Evolutionary conservation across 2,113 vertebrate species (phyloP).

Genomic region (Greenwoodochromis staneri): DNA sequence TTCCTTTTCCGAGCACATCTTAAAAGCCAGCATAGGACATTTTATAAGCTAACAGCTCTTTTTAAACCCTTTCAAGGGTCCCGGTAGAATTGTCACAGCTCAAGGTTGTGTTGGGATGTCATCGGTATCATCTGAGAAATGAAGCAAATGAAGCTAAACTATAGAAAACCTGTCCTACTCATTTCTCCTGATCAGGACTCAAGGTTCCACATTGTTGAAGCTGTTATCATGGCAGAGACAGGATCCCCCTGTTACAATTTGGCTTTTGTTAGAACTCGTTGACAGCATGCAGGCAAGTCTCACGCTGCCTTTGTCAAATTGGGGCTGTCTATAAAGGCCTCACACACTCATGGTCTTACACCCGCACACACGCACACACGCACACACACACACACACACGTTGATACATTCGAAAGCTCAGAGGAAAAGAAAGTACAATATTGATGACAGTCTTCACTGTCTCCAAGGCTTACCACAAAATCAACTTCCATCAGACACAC

Average conservation of each 20-base stretch:
- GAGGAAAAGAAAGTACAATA: conserved; percentile 34
- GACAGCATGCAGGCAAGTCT: conserved; percentile 16
- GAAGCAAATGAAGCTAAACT: conserved; percentile 8
- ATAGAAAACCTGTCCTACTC: background rate
- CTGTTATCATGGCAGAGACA: conserved; percentile 46
- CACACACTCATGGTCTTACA: background rate
- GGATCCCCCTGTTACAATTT: conserved; percentile 28
- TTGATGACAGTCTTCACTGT: conserved; percentile 25
- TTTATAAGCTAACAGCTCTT: background rate
- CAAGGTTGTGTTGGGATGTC: conserved; percentile 49
- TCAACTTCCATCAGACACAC: background rate
- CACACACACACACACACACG: background rate
- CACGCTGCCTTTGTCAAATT: conserved; percentile 6
- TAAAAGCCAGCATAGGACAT: background rate
- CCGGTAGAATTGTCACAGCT: background rate
- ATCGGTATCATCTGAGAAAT: conserved; percentile 22
- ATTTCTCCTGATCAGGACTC: conserved; percentile 8
- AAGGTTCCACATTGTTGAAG: conserved; percentile 11
- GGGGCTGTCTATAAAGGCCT: background rate
- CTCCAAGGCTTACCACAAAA: background rate
- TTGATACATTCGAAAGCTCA: conserved; percentile 13
- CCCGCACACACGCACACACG: background rate
- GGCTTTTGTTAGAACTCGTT: conserved; percentile 26
- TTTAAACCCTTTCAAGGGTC: background rate
- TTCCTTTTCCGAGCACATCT: background rate